Conservation (phyloP, 2,113 vertebrate species). For the Sphyrna mokarran region DNA sequence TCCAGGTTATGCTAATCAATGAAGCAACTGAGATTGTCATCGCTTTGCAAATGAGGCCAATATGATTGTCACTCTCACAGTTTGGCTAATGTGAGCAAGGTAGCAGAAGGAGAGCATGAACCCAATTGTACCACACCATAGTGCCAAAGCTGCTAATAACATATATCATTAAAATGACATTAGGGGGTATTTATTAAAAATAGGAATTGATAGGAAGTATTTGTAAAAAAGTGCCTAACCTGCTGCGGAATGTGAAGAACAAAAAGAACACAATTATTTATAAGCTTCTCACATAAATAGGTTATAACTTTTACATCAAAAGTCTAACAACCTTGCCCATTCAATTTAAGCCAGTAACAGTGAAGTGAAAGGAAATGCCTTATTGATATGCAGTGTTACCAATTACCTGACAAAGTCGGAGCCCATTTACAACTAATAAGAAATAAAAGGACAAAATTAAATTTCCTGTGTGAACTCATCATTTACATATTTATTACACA, state of each 20-base stretch:
- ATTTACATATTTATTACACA: constrained; percentile 85
- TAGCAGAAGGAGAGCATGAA: background rate
- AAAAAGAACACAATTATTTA: constrained; percentile 62
- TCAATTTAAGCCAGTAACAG: constrained; percentile 60
- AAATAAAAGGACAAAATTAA: constrained; percentile 73
- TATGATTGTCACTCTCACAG: background rate
- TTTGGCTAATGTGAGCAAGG: background rate
- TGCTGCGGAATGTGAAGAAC: constrained; percentile 24
- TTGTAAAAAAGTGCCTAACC: background rate
- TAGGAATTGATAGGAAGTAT: background rate
- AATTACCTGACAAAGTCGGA: constrained; percentile 73
- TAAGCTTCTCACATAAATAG: constrained; percentile 48
- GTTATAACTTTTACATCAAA: constrained; percentile 65
- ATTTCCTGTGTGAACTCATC: constrained; percentile 65
- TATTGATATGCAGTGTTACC: constrained; percentile 74
- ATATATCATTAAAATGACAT: background rate
- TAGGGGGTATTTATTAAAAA: background rate
- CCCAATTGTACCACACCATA: background rate
- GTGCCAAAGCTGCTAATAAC: background rate
- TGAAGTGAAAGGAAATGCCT: constrained; percentile 67
- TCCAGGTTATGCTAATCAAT: background rate
- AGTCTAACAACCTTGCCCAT: constrained; percentile 57
- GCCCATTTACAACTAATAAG: constrained; percentile 73
- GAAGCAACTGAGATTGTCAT: background rate
- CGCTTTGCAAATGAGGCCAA: background rate